phyloP scores from a whole-genome alignment of 2,888 invertebrate genomes.

The Hybos culiciformis region DNA sequence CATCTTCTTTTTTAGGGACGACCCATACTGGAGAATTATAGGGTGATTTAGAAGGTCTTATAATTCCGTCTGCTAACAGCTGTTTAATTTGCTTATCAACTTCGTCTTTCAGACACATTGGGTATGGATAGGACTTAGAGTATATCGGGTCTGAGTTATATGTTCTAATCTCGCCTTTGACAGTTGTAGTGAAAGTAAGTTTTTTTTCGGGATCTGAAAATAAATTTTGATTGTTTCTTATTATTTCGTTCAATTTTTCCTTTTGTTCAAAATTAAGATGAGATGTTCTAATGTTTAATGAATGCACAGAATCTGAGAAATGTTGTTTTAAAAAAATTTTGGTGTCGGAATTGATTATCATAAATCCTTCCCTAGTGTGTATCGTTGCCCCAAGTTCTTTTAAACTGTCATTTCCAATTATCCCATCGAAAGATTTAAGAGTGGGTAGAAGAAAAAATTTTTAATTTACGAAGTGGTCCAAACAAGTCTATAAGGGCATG shows the following conservation, averaged over 20 bases:
- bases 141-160: conserved; percentile 6
- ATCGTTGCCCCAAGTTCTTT: conserved; percentile 4
- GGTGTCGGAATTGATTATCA: not conserved
- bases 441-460: conserved; percentile 8
- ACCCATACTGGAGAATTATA: no score
- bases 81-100: conserved; percentile 8
- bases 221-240: conserved; percentile 6
- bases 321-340: conserved; percentile 7
- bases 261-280: conserved; percentile 6
- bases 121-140: conserved; percentile 9
- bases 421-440: conserved; percentile 3
- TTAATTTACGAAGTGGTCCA: conserved; percentile 1
- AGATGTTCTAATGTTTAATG: not conserved
- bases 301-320: conserved; percentile 3
- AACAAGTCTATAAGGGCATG: not conserved
- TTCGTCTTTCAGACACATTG: conserved; percentile 4
- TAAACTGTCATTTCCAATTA: conserved; percentile 8
- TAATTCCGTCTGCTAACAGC: conserved; percentile 7
- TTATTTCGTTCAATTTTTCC: conserved; percentile 1
- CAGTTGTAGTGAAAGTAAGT: conserved; percentile 10
- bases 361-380: conserved; percentile 3
- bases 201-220: conserved; percentile 10
- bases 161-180: conserved; percentile 10
- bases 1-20: no score
- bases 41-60: no score